These are phyloP conservation scores for Anguilla megastoma DNA, from an alignment of 2,797 vertebrate genomes.

Conservation along the genomic window DNA sequence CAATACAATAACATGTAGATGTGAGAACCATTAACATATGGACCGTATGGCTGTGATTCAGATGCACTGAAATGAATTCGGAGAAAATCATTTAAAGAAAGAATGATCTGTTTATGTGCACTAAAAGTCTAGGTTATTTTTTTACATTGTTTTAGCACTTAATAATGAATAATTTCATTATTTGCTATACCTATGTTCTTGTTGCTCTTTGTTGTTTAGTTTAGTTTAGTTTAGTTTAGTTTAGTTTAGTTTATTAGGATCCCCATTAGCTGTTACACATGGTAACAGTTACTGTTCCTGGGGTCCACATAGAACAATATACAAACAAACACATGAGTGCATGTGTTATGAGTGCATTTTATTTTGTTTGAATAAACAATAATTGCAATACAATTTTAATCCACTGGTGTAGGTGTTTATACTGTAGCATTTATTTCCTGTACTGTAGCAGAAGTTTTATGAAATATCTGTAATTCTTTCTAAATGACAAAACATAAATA, in stretches of 20 bases:
- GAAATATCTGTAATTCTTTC: neutral
- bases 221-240: too few relatives aligned
- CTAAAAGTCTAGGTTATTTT: neutral
- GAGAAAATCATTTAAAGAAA: neutral
- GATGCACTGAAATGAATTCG: neutral
- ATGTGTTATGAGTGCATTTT: neutral
- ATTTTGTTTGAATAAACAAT: neutral
- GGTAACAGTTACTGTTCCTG: too few relatives aligned
- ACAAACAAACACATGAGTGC: too few relatives aligned
- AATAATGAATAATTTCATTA: neutral
- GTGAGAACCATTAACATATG: neutral
- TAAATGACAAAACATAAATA: too few relatives aligned
- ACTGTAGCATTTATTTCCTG: too few relatives aligned
- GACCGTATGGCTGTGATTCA: neutral
- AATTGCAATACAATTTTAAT: neutral
- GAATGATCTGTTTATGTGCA: neutral
- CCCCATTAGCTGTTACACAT: too few relatives aligned
- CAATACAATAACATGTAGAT: neutral
- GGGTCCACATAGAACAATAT: too few relatives aligned
- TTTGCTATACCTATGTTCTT: neutral
- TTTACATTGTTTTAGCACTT: neutral
- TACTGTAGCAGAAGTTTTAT: neutral
- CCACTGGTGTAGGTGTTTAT: too few relatives aligned
- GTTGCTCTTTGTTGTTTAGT: neutral
- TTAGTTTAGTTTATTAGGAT: too few relatives aligned